Base-by-base conservation (phyloP, 2,113 vertebrate genomes). In the Callospermophilus lateralis region DNA sequence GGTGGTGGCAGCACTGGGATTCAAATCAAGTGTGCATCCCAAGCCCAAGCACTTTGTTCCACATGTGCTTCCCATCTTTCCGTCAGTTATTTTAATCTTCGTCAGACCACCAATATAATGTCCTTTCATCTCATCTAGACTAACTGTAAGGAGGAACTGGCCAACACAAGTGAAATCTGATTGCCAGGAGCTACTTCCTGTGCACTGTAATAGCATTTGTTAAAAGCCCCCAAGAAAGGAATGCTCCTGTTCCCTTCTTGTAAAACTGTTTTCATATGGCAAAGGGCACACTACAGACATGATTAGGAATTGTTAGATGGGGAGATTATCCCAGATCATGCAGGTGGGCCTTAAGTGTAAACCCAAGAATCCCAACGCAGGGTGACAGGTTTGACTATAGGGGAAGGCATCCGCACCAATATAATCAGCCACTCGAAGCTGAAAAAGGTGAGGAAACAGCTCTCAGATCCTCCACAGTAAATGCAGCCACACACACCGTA, bases 141-240 rank as follows among this genome's bases (percentile, higher is more conserved):
- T 32, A 22, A 78, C 51, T 13, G 9, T 45, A 73, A 42, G 28
- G 32, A 85, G 72, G 55, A 68, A 30, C 0, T 37, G 34, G 51
- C 70, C 61, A 9, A 45, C 6, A 30, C 3, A 0, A 61, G 19
- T 61, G 24, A 48, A 84, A 53, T 51, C 63, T 7, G 17, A 34
- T 53, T 96, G 61, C 89, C 17, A 89, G 76, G 81, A 61, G 37
- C 26, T 28, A 28, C 13, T 2, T 24, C 7, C 17, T n/a, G 72
- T 73, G 37, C 7, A 13, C 22, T 20, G 19, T 4, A 17, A 45
- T 61, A 51, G 74, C 55, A 58, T 74, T 65, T 88, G 55, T 34
- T 37, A 48, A 30, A 77, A 74, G 67, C 6, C 20, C 65, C 73
- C 58, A 19, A 58, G 45, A 77, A 37, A 97, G 55, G 67, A 94